A percentile compares a stretch with the other conserved stretches of the same genome.
Conservation (phyloP, 2,797 vertebrate genomes). For the Poeciliopsis presidionis region DNA sequence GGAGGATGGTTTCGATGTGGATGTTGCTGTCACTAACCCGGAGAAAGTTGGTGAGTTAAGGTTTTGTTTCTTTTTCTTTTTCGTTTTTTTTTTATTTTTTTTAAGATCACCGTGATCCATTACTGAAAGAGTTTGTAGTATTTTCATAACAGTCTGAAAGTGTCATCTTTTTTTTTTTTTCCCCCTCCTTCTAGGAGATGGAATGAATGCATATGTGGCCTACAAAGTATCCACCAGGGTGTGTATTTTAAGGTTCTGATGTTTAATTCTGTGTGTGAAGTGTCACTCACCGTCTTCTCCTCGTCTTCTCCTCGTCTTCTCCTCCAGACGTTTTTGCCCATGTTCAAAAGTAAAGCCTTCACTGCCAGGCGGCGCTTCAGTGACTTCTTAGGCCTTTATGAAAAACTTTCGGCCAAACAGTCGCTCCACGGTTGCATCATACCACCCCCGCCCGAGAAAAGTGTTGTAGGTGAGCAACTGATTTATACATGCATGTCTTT, state of each 20-base stretch:
- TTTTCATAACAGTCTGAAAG: neutral
- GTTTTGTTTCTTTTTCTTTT: neutral
- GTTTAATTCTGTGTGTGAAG: neutral
- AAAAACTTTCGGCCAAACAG: constrained; percentile 93
- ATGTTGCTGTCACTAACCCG: constrained; percentile 91
- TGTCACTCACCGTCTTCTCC: neutral
- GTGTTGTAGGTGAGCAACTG: constrained; percentile 86
- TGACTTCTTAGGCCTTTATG: constrained; percentile 95
- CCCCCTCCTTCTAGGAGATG: constrained; percentile 84
- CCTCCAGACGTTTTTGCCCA: constrained; percentile 87
- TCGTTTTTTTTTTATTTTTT: neutral
- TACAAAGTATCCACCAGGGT: constrained; percentile 98
- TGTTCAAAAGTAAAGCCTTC: constrained; percentile 92
- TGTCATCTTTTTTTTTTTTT: constrained; percentile 23
- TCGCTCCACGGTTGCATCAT: constrained; percentile 92
- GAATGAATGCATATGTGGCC: constrained; percentile 96
- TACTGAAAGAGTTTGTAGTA: neutral
- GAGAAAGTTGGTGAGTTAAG: constrained; percentile 93
- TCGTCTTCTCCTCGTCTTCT: constrained; percentile 1
- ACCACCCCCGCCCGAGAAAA: constrained; percentile 94
- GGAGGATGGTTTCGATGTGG: constrained; percentile 91
- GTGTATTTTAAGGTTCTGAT: constrained; percentile 44
- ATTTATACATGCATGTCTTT: neutral
- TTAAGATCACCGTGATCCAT: neutral
- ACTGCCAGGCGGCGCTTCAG: constrained; percentile 94